A percentile compares a stretch with the other conserved stretches of the same genome.
Evolutionary conservation across 2,797 vertebrate species (phyloP).

Genomic region (Kryptopterus vitreolus): DNA sequence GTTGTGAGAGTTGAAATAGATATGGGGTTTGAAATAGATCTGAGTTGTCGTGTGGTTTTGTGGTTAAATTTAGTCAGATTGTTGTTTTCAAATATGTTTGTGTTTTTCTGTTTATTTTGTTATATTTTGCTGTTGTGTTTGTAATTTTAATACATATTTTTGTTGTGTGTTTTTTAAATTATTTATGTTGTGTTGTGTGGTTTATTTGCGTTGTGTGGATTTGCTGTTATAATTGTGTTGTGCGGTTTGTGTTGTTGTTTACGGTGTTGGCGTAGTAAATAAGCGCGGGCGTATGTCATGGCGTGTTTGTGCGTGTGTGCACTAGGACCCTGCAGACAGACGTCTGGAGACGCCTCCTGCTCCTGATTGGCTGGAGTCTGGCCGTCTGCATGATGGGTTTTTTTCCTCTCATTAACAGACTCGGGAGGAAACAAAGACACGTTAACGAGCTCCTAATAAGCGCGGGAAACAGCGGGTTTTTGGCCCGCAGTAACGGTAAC

Average conservation of each 20-base stretch:
- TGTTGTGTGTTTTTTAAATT: no score
- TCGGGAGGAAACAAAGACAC: background rate
- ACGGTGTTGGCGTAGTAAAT: background rate
- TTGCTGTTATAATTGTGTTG: background rate
- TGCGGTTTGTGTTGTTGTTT: background rate
- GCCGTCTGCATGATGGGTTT: background rate
- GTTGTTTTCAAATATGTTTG: background rate
- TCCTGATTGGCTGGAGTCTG: background rate
- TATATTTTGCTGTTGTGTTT: no score
- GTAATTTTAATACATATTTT: no score
- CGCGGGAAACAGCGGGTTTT: background rate
- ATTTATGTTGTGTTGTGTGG: no score
- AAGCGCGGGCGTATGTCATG: background rate
- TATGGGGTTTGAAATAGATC: background rate
- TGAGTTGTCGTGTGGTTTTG: background rate
- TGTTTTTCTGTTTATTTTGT: background rate
- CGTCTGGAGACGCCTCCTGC: background rate
- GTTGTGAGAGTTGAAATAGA: no score
- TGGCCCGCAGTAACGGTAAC: conserved; percentile 2
- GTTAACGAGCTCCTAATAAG: background rate
- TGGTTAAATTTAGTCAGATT: background rate
- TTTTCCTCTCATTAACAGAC: conserved; percentile 11
- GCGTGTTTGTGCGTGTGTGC: no score
- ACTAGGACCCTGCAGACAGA: background rate
- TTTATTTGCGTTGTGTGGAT: background rate